A percentile compares a stretch with the other conserved stretches of the same genome.
Conservation (phyloP, 2,888 invertebrate species). For the Caenorhabditis afra region DNA sequence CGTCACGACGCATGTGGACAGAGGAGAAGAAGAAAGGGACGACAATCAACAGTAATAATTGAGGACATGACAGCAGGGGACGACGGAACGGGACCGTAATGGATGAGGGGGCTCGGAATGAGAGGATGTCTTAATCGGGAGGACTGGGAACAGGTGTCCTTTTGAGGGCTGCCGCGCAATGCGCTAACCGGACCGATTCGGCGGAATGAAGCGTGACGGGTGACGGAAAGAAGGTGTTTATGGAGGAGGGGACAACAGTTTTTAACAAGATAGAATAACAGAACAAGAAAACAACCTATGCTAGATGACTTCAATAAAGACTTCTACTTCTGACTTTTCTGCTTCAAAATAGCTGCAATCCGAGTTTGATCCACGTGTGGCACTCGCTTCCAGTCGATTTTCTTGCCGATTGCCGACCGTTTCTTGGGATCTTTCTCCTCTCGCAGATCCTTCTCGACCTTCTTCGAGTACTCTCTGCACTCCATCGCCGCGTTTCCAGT, state of each 20-base stretch:
- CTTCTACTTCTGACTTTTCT: conserved; percentile 5
- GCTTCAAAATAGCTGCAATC: conserved; percentile 17
- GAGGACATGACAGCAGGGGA: conserved; percentile 9
- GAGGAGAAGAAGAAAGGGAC: conserved; percentile 3
- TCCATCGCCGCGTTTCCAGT: conserved; percentile 46
- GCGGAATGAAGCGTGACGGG: not conserved
- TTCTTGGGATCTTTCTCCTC: conserved; percentile 13
- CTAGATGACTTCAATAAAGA: no score
- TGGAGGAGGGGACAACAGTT: not conserved
- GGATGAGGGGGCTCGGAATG: conserved; percentile 28
- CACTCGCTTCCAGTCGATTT: conserved; percentile 50
- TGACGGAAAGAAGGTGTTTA: not conserved
- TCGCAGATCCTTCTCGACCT: conserved; percentile 5
- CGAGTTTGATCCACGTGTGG: conserved; percentile 34
- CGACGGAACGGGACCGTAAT: conserved; percentile 36
- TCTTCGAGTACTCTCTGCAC: conserved; percentile 27
- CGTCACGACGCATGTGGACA: conserved; percentile 30
- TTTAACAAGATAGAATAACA: not conserved
- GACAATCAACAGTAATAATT: conserved; percentile 17
- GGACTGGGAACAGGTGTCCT: conserved; percentile 49
- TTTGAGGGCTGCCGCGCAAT: conserved; percentile 41
- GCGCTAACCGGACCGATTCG: conserved; percentile 35
- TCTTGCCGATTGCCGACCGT: conserved; percentile 12
- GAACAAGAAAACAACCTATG: not conserved
- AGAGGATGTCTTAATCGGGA: conserved; percentile 45